Evolutionary conservation across 2,888 invertebrate genomes (phyloP).

Genomic region (Phaonia tiefii): DNA sequence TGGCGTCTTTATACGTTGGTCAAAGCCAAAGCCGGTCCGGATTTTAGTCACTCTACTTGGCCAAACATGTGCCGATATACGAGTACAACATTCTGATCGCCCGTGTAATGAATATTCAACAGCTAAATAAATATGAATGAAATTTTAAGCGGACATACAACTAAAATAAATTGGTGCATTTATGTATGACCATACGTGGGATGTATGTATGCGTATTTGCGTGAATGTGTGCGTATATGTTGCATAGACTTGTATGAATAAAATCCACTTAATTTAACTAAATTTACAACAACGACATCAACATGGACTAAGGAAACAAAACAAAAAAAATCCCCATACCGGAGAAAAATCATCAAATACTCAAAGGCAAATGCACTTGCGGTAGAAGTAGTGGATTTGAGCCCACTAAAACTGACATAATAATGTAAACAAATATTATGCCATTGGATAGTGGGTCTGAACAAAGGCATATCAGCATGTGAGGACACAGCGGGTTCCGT

Average conservation of each 20-base stretch:
- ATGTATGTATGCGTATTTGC: slow-evolving; percentile 48
- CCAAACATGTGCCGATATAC: too few relatives aligned
- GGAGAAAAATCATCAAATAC: slow-evolving; percentile 14
- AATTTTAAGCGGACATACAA: slow-evolving; percentile 17
- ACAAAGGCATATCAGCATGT: background rate
- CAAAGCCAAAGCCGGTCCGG: too few relatives aligned
- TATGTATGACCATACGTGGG: background rate
- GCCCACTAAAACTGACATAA: slow-evolving; percentile 28
- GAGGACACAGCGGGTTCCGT: too few relatives aligned
- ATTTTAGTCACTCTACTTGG: too few relatives aligned
- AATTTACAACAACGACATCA: slow-evolving; percentile 52
- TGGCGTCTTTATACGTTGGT: too few relatives aligned
- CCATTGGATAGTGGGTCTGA: too few relatives aligned
- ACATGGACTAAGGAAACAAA: too few relatives aligned
- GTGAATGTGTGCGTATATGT: slow-evolving; percentile 49
- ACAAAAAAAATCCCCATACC: slow-evolving; percentile 8
- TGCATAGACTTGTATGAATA: slow-evolving; percentile 43
- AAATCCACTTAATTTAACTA: slow-evolving; percentile 61
- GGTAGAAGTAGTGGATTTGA: slow-evolving; percentile 13
- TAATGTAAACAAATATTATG: slow-evolving; percentile 47
- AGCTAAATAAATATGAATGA: slow-evolving; percentile 61
- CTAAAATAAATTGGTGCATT: too few relatives aligned
- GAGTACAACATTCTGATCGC: too few relatives aligned
- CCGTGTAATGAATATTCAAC: slow-evolving; percentile 55
- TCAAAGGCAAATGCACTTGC: background rate